Percentiles rank a stretch among this genome's conserved stretches.
Conservation (phyloP, 37 sponge, comb jelly and placozoan species). For the Aplysina aerophoba region DNA sequence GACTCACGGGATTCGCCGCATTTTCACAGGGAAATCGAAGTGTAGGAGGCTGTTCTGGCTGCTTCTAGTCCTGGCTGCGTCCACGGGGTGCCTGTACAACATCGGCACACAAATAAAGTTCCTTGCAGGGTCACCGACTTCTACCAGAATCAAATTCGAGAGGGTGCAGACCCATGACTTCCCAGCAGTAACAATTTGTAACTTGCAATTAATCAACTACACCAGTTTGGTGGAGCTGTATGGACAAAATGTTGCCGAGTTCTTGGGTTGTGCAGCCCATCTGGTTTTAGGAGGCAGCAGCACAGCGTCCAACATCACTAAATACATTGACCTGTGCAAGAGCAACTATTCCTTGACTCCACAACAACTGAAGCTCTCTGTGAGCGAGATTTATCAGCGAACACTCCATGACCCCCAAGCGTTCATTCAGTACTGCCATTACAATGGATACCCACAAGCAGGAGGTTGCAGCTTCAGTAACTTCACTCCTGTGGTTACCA, state of each 20-base stretch:
- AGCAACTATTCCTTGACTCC: too few species aligned
- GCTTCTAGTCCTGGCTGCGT: conserved; percentile 25
- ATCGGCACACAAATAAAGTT: neutral
- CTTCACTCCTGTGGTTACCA: conserved; percentile 7
- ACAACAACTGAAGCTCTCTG: too few species aligned
- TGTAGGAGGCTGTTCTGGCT: conserved; percentile 52
- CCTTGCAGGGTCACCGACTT: conserved; percentile 28
- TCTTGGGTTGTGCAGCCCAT: too few species aligned
- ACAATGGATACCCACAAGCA: neutral
- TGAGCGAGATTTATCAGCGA: too few species aligned
- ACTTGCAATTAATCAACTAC: neutral
- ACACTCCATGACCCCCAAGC: too few species aligned
- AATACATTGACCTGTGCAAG: too few species aligned
- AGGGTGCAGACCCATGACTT: neutral
- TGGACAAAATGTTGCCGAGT: too few species aligned
- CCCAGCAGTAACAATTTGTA: conserved; percentile 12
- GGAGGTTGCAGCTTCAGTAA: neutral
- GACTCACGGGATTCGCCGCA: conserved; percentile 53
- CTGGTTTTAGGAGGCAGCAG: too few species aligned
- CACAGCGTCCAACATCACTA: too few species aligned
- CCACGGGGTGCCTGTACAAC: conserved; percentile 23
- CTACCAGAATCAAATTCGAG: conserved; percentile 26
- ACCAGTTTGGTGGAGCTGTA: too few species aligned
- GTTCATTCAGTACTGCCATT: neutral
- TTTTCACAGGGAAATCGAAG: conserved; percentile 45